A percentile compares a stretch with the other conserved stretches of the same genome.
phyloP scores from a whole-genome alignment of 2,797 vertebrate species.

The Sandelia bainsii region DNA sequence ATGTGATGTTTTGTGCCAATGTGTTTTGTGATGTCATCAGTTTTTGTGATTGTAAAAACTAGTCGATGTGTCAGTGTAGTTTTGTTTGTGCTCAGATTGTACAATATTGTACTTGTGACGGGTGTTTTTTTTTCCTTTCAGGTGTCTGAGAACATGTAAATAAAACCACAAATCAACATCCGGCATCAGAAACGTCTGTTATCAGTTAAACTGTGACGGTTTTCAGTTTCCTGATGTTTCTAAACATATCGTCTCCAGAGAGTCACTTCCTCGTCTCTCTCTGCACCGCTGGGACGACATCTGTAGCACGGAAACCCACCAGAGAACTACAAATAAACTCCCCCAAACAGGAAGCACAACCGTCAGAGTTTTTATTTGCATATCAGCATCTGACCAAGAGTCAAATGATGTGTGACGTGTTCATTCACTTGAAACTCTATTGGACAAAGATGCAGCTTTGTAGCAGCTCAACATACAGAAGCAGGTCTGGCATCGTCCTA shows the following conservation, averaged over 20 bases:
- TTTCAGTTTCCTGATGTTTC: slow-evolving; percentile 27
- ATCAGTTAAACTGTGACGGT: slow-evolving; percentile 18
- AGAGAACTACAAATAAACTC: slow-evolving; percentile 30
- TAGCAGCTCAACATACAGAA: too few species aligned
- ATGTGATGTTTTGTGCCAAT: slow-evolving; percentile 12
- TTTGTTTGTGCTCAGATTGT: slow-evolving; percentile 22
- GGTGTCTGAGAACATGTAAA: slow-evolving; percentile 5
- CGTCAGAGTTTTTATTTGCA: slow-evolving; percentile 11
- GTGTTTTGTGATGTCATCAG: slow-evolving; percentile 12
- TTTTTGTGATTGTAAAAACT: slow-evolving; percentile 10
- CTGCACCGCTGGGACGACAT: slow-evolving; percentile 38
- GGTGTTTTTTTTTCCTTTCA: background rate
- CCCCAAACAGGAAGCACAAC: slow-evolving; percentile 4
- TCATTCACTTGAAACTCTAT: too few species aligned
- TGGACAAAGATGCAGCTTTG: too few species aligned
- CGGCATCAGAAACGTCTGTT: slow-evolving; percentile 1
- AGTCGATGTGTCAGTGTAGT: background rate
- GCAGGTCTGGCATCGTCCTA: too few species aligned
- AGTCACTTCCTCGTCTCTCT: background rate
- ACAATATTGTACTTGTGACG: background rate
- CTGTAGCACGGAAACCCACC: slow-evolving; percentile 30
- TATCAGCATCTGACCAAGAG: background rate
- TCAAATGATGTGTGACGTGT: too few species aligned
- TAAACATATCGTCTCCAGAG: slow-evolving; percentile 29
- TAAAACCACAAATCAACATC: background rate